These are phyloP conservation scores for Liolophura sinensis DNA, from an alignment of 1,140 invertebrate species.

Conservation along the genomic window DNA sequence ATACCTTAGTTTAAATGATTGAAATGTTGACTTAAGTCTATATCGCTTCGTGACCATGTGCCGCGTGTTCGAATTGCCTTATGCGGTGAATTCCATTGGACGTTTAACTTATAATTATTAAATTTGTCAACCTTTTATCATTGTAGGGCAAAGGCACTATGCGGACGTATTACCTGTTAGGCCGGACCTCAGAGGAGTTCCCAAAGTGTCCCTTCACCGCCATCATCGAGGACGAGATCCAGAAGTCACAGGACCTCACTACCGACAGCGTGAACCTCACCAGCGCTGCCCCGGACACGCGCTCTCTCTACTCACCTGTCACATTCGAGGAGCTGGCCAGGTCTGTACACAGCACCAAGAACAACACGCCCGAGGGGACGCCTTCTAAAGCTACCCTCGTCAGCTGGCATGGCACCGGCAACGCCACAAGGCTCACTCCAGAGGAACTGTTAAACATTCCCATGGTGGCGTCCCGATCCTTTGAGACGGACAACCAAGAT, in stretches of 20 bases:
- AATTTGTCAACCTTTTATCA: slow-evolving; percentile 8
- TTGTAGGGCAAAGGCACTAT: slow-evolving; percentile 72
- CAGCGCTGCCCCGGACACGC: slow-evolving; percentile 9
- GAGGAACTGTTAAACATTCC: background rate
- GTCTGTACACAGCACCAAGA: slow-evolving; percentile 15
- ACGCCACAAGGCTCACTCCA: background rate
- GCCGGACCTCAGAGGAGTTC: slow-evolving; percentile 12
- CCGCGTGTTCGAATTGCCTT: background rate
- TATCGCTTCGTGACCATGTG: background rate
- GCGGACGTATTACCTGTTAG: slow-evolving; percentile 78
- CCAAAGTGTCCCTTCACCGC: slow-evolving; percentile 33
- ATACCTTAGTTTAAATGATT: background rate
- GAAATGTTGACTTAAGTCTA: background rate
- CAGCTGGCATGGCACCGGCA: no score
- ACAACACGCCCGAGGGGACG: slow-evolving; percentile 6
- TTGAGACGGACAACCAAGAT: background rate
- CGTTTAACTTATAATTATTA: background rate
- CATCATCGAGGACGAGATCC: slow-evolving; percentile 31
- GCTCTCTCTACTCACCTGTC: slow-evolving; percentile 43
- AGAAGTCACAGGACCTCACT: slow-evolving; percentile 15
- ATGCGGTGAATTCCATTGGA: background rate
- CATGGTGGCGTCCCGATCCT: background rate
- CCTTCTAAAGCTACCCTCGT: background rate
- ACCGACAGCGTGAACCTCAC: background rate
- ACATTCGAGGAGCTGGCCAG: slow-evolving; percentile 33